Conservation (phyloP, 92 coral and sea anemone genomes). For the Porites cylindrica region DNA sequence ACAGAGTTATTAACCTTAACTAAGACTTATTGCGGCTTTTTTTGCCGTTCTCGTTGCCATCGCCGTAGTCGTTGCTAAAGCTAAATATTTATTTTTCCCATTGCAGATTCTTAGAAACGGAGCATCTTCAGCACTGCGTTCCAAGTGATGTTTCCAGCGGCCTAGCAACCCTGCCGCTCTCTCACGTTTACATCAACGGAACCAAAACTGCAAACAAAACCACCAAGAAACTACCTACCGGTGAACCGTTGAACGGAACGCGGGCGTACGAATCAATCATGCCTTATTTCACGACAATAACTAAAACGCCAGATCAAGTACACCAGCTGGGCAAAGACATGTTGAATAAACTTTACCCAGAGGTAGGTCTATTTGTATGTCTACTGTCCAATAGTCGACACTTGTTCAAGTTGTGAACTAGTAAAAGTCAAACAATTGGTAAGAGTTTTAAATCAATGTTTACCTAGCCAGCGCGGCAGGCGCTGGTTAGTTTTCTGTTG, state of each 20-base stretch:
- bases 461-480: no score
- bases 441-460: no score
- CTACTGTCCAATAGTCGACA: no score
- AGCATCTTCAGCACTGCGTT: conserved; percentile 73
- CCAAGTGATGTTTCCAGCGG: conserved; percentile 88
- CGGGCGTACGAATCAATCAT: conserved; percentile 77
- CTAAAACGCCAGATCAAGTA: conserved; percentile 72
- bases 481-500: no score
- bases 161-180: conserved; percentile 74
- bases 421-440: no score
- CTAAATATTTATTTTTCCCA: background rate
- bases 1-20: no score
- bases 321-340: conserved; percentile 74
- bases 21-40: no score
- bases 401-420: no score
- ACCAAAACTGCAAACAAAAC: conserved; percentile 54
- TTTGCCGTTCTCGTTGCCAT: no score
- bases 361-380: conserved; percentile 43
- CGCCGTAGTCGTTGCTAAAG: background rate
- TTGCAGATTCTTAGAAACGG: conserved; percentile 72
- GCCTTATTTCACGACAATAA: conserved; percentile 79
- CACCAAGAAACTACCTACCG: conserved; percentile 69
- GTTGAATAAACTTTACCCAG: conserved; percentile 81
- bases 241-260: conserved; percentile 70
- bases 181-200: conserved; percentile 70